Evolutionary conservation across 2,113 vertebrate genomes (phyloP).

Genomic region (Crotophaga sulcirostris): DNA sequence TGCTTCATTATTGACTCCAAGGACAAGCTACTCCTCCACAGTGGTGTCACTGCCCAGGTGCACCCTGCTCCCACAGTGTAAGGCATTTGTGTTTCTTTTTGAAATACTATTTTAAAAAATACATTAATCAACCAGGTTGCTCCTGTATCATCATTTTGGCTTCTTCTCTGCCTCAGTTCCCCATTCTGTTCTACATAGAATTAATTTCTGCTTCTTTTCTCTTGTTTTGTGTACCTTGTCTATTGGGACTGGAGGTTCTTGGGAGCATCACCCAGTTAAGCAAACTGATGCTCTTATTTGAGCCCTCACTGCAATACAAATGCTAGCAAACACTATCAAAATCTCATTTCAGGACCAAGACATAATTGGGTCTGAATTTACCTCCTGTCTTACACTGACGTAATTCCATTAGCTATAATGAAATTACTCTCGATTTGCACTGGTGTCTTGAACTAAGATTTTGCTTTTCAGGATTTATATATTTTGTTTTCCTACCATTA

Average conservation of each 20-base stretch:
- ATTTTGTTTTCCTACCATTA: conserved; percentile 25
- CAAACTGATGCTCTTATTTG: background rate
- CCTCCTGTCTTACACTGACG: conserved; percentile 26
- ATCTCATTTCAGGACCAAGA: conserved; percentile 37
- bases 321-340: conserved; percentile 24
- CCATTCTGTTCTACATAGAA: background rate
- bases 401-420: conserved; percentile 58
- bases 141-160: background rate
- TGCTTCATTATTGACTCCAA: background rate
- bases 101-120: background rate
- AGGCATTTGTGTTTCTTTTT: background rate
- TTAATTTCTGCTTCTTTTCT: background rate
- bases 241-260: background rate
- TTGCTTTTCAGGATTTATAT: conserved; percentile 63
- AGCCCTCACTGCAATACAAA: background rate
- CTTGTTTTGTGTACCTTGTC: background rate
- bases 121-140: background rate
- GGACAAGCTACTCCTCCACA: background rate
- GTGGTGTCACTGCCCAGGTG: background rate
- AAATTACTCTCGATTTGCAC: conserved; percentile 51
- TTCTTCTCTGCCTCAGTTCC: background rate
- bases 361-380: conserved; percentile 49
- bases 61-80: background rate
- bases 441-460: background rate
- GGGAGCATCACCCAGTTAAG: background rate